phyloP scores from a whole-genome alignment of 2,797 vertebrate genomes.

The Epinephelus malabaricus region DNA sequence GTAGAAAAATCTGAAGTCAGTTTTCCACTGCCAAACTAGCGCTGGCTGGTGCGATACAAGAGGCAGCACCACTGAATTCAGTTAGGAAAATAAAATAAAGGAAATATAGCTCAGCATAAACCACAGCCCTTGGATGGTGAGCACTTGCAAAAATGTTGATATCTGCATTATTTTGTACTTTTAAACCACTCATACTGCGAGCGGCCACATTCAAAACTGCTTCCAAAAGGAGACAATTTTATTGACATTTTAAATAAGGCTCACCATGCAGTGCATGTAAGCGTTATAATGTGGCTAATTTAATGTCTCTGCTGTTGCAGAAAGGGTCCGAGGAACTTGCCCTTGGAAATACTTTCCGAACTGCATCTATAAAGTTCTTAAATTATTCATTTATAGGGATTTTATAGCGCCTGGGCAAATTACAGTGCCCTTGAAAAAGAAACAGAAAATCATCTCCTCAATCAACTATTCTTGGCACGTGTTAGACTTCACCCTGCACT shows the following conservation, averaged over 20 bases:
- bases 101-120: constrained; percentile 73
- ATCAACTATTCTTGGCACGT: constrained; percentile 63
- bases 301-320: constrained; percentile 34
- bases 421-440: constrained; percentile 76
- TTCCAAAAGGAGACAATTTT: constrained; percentile 65
- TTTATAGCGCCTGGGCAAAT: constrained; percentile 78
- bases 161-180: constrained; percentile 75
- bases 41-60: constrained; percentile 51
- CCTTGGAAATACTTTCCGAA: constrained; percentile 83
- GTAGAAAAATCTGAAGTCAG: constrained; percentile 66
- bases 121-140: constrained; percentile 66
- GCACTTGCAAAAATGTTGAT: constrained; percentile 70
- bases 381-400: constrained; percentile 81
- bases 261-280: constrained; percentile 39
- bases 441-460: constrained; percentile 74
- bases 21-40: constrained; percentile 67
- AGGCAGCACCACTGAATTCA: constrained; percentile 57
- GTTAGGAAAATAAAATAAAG: constrained; percentile 80
- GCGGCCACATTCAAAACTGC: constrained; percentile 47
- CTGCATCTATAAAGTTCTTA: constrained; percentile 72
- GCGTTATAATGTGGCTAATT: constrained; percentile 43
- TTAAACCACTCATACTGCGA: constrained; percentile 61
- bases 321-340: constrained; percentile 56
- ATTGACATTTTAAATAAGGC: constrained; percentile 72
- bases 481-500: constrained; percentile 45